Percentiles rank a stretch among this genome's conserved stretches.
phyloP scores from a whole-genome alignment of 2,113 vertebrate species.

The Clupea harengus region DNA sequence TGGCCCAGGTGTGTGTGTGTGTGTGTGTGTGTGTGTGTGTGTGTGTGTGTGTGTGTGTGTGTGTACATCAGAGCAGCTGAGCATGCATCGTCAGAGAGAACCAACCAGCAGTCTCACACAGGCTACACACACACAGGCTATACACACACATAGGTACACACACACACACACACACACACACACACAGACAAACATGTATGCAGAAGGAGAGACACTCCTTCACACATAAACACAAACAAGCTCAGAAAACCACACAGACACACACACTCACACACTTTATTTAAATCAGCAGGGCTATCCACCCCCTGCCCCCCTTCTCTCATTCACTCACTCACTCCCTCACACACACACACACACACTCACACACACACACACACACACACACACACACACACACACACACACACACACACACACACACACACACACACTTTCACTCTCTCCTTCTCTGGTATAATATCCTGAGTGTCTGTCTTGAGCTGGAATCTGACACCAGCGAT shows the following conservation, averaged over 20 bases:
- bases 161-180: constrained; percentile 26
- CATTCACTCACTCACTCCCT: background rate
- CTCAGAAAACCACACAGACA: constrained; percentile 36
- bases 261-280: constrained; percentile 47
- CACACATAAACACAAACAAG: constrained; percentile 54
- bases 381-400: constrained; percentile 51
- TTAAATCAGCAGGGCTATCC: background rate
- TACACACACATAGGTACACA: constrained; percentile 25
- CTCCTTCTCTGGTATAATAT: constrained; percentile 74
- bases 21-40: constrained; percentile 49
- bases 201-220: constrained; percentile 42
- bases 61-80: constrained; percentile 39
- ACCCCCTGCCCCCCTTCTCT: background rate
- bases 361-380: constrained; percentile 44
- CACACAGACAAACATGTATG: background rate
- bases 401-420: constrained; percentile 49
- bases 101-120: constrained; percentile 30
- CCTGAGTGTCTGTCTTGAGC: constrained; percentile 72
- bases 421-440: constrained; percentile 49
- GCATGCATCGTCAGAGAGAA: constrained; percentile 37
- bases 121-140: constrained; percentile 29
- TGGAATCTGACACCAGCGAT: constrained; percentile 74
- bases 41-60: constrained; percentile 39
- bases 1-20: constrained; percentile 74
- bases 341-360: constrained; percentile 50